Percentiles rank a stretch among this genome's conserved stretches.
These are phyloP conservation scores for Planiliza haematocheilus DNA, from an alignment of 2,113 vertebrate species.

Conservation along the genomic window DNA sequence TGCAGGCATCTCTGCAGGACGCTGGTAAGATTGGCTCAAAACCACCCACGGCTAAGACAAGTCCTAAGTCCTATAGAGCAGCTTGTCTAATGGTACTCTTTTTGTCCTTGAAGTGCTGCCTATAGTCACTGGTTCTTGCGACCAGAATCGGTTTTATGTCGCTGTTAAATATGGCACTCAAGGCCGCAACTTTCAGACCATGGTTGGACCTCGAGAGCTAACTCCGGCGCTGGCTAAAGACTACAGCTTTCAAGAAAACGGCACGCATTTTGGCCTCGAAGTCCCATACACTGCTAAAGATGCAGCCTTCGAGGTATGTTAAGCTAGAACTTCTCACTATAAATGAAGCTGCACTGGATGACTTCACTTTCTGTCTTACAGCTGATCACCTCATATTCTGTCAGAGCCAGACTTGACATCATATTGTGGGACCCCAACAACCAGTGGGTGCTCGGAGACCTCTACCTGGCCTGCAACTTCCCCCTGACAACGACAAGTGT, in stretches of 20 bases:
- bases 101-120: slow-evolving; percentile 65
- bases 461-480: slow-evolving; percentile 80
- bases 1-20: slow-evolving; percentile 67
- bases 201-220: slow-evolving; percentile 58
- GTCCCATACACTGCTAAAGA: slow-evolving; percentile 66
- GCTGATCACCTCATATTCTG: slow-evolving; percentile 45
- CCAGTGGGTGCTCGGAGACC: slow-evolving; percentile 69
- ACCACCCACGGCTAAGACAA: too few relatives aligned
- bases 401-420: slow-evolving; percentile 73
- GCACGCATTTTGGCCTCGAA: slow-evolving; percentile 67
- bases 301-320: slow-evolving; percentile 63
- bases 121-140: slow-evolving; percentile 73
- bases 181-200: slow-evolving; percentile 56
- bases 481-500: slow-evolving; percentile 74
- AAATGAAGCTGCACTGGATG: not conserved
- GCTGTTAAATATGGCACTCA: slow-evolving; percentile 66
- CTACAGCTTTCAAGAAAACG: slow-evolving; percentile 59
- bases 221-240: slow-evolving; percentile 27
- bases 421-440: slow-evolving; percentile 57
- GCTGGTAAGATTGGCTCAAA: slow-evolving; percentile 65
- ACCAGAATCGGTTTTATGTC: slow-evolving; percentile 70
- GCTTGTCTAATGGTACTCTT: too few relatives aligned
- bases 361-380: slow-evolving; percentile 9
- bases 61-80: too few relatives aligned
- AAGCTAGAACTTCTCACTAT: rapidly evolving